phyloP scores from a whole-genome alignment of 2,888 invertebrate species.

The Ommatoiulus sabulosus region DNA sequence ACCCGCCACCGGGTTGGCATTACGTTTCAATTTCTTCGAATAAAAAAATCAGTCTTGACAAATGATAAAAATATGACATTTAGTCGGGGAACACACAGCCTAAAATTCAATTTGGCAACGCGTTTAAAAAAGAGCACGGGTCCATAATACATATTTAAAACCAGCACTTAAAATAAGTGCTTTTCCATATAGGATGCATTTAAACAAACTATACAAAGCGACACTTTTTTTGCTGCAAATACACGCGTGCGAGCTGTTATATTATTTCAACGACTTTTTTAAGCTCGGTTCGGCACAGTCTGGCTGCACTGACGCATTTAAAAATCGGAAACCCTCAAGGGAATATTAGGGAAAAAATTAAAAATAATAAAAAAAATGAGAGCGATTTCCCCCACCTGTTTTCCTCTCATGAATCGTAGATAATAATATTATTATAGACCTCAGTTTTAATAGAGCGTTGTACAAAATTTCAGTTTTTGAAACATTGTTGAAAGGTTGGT shows the following conservation, averaged over 20 bases:
- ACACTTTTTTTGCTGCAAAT: background rate
- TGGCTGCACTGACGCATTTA: background rate
- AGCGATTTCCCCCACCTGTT: background rate
- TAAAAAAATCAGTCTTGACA: conserved; percentile 26
- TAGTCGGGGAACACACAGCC: background rate
- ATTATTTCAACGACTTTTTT: background rate
- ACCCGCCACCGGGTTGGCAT: background rate
- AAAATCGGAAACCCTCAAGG: background rate
- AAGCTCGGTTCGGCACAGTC: background rate
- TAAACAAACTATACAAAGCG: conserved; percentile 6
- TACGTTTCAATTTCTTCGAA: conserved; percentile 24
- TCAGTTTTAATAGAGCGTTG: background rate
- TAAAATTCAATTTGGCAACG: background rate
- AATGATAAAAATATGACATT: conserved; percentile 40
- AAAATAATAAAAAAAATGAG: background rate
- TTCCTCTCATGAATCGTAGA: background rate
- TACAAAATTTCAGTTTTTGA: no score
- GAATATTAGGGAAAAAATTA: background rate
- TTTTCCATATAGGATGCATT: conserved; percentile 21
- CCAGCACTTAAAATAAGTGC: conserved; percentile 33
- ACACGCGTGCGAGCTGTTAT: background rate
- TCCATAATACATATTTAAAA: conserved; percentile 40
- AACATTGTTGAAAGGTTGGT: no score
- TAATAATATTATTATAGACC: background rate
- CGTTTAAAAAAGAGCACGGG: background rate